Base-by-base conservation (phyloP, 2,888 invertebrate species). In the Sialis lutaria region DNA sequence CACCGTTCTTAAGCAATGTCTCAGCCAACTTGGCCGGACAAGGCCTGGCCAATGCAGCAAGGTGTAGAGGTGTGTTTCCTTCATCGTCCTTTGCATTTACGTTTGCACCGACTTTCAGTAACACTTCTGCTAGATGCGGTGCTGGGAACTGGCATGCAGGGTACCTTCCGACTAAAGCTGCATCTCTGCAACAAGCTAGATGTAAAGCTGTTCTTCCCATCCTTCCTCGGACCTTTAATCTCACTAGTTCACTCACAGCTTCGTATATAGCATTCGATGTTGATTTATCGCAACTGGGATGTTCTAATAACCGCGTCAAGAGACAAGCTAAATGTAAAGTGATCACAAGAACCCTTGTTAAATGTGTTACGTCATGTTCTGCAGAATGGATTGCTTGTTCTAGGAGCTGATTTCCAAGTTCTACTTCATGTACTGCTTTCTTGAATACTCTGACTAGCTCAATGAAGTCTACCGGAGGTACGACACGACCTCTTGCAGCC, bases 21-120 rank as follows among this genome's bases (percentile, higher is more conserved):
- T 75, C 72, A 1, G 87, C 79, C 40, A 91, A 73, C 40, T 75
- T 75, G 3, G 77, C 68, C 0, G 82, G 79, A 56, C 82, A 82
- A 1, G 82, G 82, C 53, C 69, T 64, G 49, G 81, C 77, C 64
- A 81, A 75, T 51, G 86, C 87, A 1, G 83, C 82, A 50, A 91
- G 70, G 62, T 93, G 93, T 44, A 95, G 72, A 8, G 92, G 84
- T 13, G 90, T 90, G 67, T 91, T 90, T 13, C 87, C 88, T 48
- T 79, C 79, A 46, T 79, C 77, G 64, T 95, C 93, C 2, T 75
- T 65, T 1, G 81, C 80, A 64, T 82, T 82, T 1, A 85, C 80
- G 64, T 82, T 74, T 0, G 90, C 89, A 8, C 92, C 93, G 30
- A 87, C 86, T 53, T 79, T 75, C 51, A 90, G 67, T 58, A 92